Evolutionary conservation across 2,113 vertebrate genomes (phyloP).

Genomic region (Falco punctatus): DNA sequence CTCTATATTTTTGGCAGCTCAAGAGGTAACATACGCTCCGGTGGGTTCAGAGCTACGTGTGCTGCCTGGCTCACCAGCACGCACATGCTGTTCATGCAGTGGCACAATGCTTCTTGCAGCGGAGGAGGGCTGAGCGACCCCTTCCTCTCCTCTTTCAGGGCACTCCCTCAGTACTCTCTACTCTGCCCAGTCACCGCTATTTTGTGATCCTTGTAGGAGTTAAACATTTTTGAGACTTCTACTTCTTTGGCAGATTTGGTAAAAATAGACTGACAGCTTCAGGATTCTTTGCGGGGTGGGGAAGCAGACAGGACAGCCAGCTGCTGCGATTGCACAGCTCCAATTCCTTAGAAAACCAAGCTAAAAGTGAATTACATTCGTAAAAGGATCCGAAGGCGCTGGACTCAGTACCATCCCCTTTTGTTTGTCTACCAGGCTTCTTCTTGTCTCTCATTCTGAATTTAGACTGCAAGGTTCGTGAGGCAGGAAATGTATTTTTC

Average conservation of each 20-base stretch:
- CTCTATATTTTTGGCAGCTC: constrained; percentile 13
- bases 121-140: not conserved
- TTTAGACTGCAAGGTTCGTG: not conserved
- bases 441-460: not conserved
- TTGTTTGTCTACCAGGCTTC: not conserved
- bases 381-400: not conserved
- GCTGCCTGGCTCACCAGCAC: not conserved
- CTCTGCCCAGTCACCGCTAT: not conserved
- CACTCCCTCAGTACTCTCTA: not conserved
- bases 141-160: not conserved
- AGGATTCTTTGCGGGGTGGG: not conserved
- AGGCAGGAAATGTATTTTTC: not conserved
- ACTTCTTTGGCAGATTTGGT: not conserved
- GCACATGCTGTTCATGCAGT: not conserved
- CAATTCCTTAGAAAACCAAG: not conserved
- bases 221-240: not conserved
- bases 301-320: not conserved
- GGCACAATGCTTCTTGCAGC: rapidly evolving
- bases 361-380: not conserved
- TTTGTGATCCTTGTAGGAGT: not conserved
- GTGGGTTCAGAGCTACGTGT: not conserved
- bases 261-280: constrained; percentile 16
- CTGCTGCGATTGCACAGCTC: not conserved
- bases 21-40: not conserved
- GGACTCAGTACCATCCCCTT: not conserved